Conservation (phyloP, 92 coral and sea anemone species). For the Phymanthus crucifer region DNA sequence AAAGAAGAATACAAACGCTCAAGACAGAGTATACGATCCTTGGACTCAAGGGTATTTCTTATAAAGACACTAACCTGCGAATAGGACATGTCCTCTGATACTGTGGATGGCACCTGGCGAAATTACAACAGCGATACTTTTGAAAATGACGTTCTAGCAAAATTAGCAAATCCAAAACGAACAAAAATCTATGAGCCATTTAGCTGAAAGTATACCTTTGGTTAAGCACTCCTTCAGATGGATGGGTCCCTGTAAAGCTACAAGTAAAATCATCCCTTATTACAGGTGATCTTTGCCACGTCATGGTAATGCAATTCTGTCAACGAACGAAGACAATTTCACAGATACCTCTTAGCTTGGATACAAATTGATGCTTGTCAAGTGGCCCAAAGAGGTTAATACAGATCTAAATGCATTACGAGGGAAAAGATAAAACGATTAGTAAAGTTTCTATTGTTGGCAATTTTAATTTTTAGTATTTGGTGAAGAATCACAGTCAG, state of each 20-base stretch:
- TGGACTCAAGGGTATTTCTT: too few relatives aligned
- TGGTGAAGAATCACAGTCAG: too few relatives aligned
- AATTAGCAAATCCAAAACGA: background rate
- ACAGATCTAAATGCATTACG: constrained; percentile 38
- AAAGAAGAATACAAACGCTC: too few relatives aligned
- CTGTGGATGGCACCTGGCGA: constrained; percentile 67
- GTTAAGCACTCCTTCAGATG: constrained; percentile 24
- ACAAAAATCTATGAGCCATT: background rate
- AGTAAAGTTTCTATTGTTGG: background rate
- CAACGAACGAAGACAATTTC: background rate
- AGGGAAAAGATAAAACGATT: background rate
- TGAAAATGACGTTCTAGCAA: too few relatives aligned
- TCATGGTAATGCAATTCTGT: background rate
- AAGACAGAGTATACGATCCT: too few relatives aligned
- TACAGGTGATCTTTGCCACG: background rate
- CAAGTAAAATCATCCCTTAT: background rate
- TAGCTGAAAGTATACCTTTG: background rate
- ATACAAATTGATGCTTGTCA: constrained; percentile 53
- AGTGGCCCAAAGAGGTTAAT: constrained; percentile 64
- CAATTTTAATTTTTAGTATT: too few relatives aligned
- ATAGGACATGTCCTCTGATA: constrained; percentile 67
- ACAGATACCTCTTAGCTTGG: constrained; percentile 67
- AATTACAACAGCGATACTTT: background rate
- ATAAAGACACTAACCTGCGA: constrained; percentile 42
- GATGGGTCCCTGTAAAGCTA: constrained; percentile 29